Percentiles rank a stretch among this genome's conserved stretches.
phyloP scores from a whole-genome alignment of 2,113 vertebrate species.

The Bothrops jararaca region DNA sequence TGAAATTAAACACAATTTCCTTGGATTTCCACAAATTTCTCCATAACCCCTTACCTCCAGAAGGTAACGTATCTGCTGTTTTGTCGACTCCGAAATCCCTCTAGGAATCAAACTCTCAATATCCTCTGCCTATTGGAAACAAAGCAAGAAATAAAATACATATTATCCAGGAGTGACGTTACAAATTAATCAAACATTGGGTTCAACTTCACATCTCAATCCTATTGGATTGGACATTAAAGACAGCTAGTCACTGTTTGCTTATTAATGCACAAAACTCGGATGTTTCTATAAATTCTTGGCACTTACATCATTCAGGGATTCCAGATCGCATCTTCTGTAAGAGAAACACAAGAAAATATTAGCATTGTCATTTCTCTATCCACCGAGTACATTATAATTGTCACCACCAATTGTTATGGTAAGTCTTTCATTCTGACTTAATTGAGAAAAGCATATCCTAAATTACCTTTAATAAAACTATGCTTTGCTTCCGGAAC shows the following conservation, averaged over 20 bases:
- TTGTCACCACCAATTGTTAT: not conserved
- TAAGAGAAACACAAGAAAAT: slow-evolving; percentile 43
- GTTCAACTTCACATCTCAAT: not conserved
- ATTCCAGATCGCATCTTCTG: slow-evolving; percentile 67
- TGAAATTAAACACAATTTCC: accelerated
- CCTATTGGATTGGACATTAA: not conserved
- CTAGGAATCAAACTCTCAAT: slow-evolving; percentile 89
- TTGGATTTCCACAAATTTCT: accelerated
- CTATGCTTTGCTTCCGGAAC: not conserved
- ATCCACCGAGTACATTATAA: not conserved
- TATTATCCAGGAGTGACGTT: not conserved
- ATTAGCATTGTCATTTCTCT: not conserved
- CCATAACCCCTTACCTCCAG: slow-evolving; percentile 75
- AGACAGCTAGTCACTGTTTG: not conserved
- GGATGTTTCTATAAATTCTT: not conserved
- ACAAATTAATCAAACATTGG: not conserved
- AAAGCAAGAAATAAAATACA: slow-evolving; percentile 22
- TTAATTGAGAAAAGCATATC: not conserved
- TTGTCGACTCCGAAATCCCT: slow-evolving; percentile 91
- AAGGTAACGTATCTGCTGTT: slow-evolving; percentile 96
- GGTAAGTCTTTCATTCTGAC: not conserved
- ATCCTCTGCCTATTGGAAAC: slow-evolving; percentile 74
- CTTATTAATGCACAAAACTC: not conserved
- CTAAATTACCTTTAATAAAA: not conserved
- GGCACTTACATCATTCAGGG: slow-evolving; percentile 58